Conservation (phyloP, 2,888 invertebrate species). For the Ectropis crepuscularia region DNA sequence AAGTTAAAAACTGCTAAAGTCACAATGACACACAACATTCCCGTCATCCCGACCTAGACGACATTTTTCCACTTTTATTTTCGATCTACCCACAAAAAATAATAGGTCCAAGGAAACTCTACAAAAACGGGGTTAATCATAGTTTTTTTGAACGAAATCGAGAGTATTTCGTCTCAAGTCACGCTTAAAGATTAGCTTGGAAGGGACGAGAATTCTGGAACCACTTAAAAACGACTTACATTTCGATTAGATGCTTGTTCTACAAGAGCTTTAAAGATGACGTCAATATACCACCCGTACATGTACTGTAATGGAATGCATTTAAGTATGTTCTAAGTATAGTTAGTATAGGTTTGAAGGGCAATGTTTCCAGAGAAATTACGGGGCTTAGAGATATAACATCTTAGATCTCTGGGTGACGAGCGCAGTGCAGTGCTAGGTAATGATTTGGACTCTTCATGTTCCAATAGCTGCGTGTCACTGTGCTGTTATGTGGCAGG, state of each 20-base stretch:
- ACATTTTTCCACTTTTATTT: slow-evolving; percentile 29
- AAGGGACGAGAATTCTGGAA: slow-evolving; percentile 44
- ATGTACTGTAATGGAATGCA: neutral
- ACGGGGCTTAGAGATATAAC: too few relatives aligned
- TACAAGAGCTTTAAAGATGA: slow-evolving; percentile 42
- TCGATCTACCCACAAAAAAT: slow-evolving; percentile 41
- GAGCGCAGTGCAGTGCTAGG: too few relatives aligned
- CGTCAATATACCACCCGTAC: neutral
- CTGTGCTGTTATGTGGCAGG: too few relatives aligned
- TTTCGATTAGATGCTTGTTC: slow-evolving; percentile 38
- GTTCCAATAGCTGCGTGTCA: too few relatives aligned
- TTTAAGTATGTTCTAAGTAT: slow-evolving; percentile 15
- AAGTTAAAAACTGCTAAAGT: slow-evolving; percentile 15
- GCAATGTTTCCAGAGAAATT: too few relatives aligned
- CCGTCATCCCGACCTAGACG: slow-evolving; percentile 16
- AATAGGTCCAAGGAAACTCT: slow-evolving; percentile 25
- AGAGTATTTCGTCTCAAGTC: slow-evolving; percentile 45
- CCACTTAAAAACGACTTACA: slow-evolving; percentile 54
- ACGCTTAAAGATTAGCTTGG: slow-evolving; percentile 36
- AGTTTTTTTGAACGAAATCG: slow-evolving; percentile 41
- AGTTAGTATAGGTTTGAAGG: too few relatives aligned
- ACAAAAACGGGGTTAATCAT: slow-evolving; percentile 42
- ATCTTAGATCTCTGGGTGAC: too few relatives aligned
- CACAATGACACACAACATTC: slow-evolving; percentile 21
- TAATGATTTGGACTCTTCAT: too few relatives aligned